A percentile compares a stretch with the other conserved stretches of the same genome.
These are phyloP conservation scores for Drepana falcataria DNA, from an alignment of 2,888 invertebrate species.

Conservation along the genomic window DNA sequence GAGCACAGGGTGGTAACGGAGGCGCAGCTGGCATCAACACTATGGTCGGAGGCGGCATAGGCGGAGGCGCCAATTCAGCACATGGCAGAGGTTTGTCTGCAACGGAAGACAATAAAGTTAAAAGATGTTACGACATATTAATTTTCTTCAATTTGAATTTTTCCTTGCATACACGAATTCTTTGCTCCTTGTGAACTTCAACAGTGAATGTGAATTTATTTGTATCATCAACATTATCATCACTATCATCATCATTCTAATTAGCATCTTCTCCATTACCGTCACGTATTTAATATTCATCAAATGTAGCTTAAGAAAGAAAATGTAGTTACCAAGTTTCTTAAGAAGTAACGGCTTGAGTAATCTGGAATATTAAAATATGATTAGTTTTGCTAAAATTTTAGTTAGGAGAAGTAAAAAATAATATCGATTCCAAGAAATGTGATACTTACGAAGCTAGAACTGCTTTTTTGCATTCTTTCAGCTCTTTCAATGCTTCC, in stretches of 20 bases:
- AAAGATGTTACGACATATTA: too few relatives aligned
- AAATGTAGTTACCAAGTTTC: constrained; percentile 42
- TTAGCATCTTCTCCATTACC: too few relatives aligned
- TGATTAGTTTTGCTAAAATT: not conserved
- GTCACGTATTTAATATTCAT: too few relatives aligned
- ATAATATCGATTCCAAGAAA: not conserved
- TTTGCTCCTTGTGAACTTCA: constrained; percentile 6
- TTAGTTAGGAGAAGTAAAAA: not conserved
- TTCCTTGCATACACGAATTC: too few relatives aligned
- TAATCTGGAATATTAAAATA: constrained; percentile 43
- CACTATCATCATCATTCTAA: too few relatives aligned
- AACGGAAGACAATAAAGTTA: not conserved
- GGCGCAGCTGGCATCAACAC: constrained; percentile 53
- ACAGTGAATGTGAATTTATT: constrained; percentile 3
- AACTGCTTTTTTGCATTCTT: constrained; percentile 61
- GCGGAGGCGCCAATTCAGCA: constrained; percentile 27
- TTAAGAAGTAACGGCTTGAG: constrained; percentile 50
- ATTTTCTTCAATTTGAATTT: too few relatives aligned
- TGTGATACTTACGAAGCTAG: constrained; percentile 53
- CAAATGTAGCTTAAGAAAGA: not conserved
- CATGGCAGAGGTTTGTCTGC: constrained; percentile 19
- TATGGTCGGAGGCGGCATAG: constrained; percentile 47
- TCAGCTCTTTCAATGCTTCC: constrained; percentile 63
- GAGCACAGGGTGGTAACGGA: constrained; percentile 30
- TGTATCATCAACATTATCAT: too few relatives aligned